Conservation (phyloP, 2,797 vertebrate genomes). For the Gouania willdenowi region DNA sequence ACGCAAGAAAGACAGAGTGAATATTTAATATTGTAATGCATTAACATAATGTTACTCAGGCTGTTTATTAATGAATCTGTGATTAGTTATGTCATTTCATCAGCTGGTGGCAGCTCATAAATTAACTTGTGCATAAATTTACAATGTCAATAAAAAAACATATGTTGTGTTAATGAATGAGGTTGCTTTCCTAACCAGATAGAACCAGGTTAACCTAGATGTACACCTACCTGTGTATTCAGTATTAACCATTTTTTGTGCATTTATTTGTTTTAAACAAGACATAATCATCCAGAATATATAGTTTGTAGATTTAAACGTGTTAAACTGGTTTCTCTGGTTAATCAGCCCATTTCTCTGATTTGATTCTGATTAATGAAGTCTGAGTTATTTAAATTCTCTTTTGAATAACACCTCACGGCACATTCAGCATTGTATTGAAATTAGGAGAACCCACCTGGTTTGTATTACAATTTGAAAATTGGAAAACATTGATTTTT, state of each 20-base stretch:
- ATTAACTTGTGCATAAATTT: conserved; percentile 36
- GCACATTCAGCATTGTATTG: too few species aligned
- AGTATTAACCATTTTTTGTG: neutral
- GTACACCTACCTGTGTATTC: neutral
- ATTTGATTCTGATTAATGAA: too few species aligned
- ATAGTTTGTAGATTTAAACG: too few species aligned
- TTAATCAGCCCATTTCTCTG: too few species aligned
- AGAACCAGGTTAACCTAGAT: conserved; percentile 8
- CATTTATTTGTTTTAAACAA: neutral
- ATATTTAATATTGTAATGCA: neutral
- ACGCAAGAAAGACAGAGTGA: neutral
- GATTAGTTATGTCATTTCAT: conserved; percentile 24
- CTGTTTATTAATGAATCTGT: conserved; percentile 14
- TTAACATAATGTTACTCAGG: neutral
- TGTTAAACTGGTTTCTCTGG: too few species aligned
- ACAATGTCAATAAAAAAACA: conserved; percentile 25
- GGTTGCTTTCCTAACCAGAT: conserved; percentile 26
- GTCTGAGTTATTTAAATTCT: too few species aligned
- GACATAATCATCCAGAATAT: too few species aligned
- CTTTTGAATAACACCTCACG: too few species aligned
- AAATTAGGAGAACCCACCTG: too few species aligned
- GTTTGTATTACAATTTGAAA: too few species aligned
- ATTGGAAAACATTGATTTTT: too few species aligned
- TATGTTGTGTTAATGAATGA: conserved; percentile 8
- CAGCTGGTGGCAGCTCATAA: conserved; percentile 16